phyloP scores from a whole-genome alignment of 2,888 invertebrate species.

The Amitus sp. region DNA sequence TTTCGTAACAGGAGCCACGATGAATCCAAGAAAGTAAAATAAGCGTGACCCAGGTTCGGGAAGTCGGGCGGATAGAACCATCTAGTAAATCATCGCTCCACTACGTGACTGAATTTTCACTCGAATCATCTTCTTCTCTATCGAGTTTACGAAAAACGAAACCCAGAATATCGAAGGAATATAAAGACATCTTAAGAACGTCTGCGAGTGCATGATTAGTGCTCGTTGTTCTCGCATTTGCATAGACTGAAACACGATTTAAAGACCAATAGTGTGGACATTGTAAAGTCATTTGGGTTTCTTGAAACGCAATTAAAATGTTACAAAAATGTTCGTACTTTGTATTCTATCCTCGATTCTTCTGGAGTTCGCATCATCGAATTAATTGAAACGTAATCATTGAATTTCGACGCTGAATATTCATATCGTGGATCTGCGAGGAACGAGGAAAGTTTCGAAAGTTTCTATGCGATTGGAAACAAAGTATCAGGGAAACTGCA shows the following conservation, averaged over 20 bases:
- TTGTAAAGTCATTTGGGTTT: too few species aligned
- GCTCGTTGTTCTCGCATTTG: not conserved
- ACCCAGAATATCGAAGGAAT: constrained; percentile 26
- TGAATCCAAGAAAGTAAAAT: constrained; percentile 38
- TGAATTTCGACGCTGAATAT: not conserved
- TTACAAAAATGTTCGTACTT: not conserved
- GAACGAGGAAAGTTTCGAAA: too few species aligned
- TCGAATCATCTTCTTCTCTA: constrained; percentile 35
- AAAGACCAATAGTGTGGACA: not conserved
- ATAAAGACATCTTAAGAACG: constrained; percentile 29
- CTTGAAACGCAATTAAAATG: not conserved
- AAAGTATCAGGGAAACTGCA: not conserved
- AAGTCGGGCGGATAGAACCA: constrained; percentile 37
- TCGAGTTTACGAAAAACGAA: constrained; percentile 34
- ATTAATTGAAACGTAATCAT: not conserved
- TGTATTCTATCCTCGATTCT: not conserved
- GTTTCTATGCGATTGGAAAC: too few species aligned
- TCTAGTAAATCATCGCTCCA: constrained; percentile 38
- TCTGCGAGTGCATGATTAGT: constrained; percentile 9
- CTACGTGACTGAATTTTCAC: constrained; percentile 38
- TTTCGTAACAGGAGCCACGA: too few species aligned
- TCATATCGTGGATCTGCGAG: too few species aligned
- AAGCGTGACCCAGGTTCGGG: constrained; percentile 38
- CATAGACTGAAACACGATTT: not conserved
- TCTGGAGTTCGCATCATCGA: not conserved